phyloP scores from a whole-genome alignment of 2,113 vertebrate species.

The Bos javanicus region DNA sequence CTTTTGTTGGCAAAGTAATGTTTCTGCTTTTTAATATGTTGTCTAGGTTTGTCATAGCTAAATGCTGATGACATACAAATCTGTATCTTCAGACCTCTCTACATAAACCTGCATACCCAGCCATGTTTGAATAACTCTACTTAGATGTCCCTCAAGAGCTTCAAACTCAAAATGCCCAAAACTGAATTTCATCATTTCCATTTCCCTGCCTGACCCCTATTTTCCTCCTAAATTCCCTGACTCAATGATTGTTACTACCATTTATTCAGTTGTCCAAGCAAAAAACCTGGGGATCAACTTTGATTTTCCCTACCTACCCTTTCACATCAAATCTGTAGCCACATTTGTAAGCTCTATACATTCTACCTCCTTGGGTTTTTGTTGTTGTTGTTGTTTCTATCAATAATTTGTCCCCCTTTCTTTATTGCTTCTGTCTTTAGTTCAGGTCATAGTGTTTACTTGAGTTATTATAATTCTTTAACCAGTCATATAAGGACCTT shows the following conservation, averaged over 20 bases:
- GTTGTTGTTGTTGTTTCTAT: neutral
- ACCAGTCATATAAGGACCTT: neutral
- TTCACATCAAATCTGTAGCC: neutral
- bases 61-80: slow-evolving; percentile 10
- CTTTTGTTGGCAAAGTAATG: neutral
- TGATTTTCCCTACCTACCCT: neutral
- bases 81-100: neutral
- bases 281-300: slow-evolving; percentile 23
- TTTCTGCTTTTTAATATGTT: neutral
- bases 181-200: neutral
- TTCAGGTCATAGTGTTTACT: neutral
- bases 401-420: neutral
- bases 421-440: neutral
- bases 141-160: neutral
- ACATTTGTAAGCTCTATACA: neutral
- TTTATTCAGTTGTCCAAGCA: slow-evolving; percentile 22
- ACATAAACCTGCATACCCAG: neutral
- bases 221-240: neutral
- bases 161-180: slow-evolving; percentile 28
- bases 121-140: neutral
- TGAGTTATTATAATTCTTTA: slow-evolving; percentile 20
- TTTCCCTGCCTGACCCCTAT: neutral
- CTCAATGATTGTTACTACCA: neutral
- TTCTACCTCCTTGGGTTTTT: neutral
- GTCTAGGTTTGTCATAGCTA: neutral